phyloP scores from a whole-genome alignment of 2,113 vertebrate genomes.

The Bufo bufo region DNA sequence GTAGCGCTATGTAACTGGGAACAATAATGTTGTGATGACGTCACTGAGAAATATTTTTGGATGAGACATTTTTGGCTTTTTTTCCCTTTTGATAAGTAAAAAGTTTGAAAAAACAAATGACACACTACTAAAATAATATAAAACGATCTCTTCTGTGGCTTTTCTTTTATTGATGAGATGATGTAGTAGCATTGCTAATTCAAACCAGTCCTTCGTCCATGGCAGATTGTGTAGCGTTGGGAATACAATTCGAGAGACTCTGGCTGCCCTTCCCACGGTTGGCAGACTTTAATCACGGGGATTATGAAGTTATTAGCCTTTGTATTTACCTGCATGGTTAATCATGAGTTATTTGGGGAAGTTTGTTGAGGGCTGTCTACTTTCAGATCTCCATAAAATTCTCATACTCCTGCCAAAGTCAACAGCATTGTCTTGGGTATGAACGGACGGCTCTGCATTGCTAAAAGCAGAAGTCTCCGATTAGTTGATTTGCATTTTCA shows the following conservation, averaged over 20 bases:
- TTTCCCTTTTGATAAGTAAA: not conserved
- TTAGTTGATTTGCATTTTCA: conserved; percentile 18
- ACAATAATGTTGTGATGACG: conserved; percentile 19
- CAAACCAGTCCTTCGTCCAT: conserved; percentile 16
- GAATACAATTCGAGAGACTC: not conserved
- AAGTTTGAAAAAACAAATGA: not conserved
- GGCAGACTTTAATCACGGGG: conserved; percentile 48
- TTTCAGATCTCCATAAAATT: conserved; percentile 43
- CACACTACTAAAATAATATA: conserved; percentile 6
- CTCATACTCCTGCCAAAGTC: conserved; percentile 19
- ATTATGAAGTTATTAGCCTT: conserved; percentile 46
- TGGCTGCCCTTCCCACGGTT: conserved; percentile 11
- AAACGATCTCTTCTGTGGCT: conserved; percentile 2
- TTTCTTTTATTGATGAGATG: conserved; percentile 40
- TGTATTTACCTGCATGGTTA: conserved; percentile 50
- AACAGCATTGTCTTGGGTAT: conserved; percentile 15
- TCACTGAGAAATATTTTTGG: conserved; percentile 11
- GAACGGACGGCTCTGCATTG: not conserved
- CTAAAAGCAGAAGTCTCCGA: conserved; percentile 29
- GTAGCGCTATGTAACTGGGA: not conserved
- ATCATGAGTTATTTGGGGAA: conserved; percentile 45
- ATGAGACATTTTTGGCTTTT: conserved; percentile 10
- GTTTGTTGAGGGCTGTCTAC: conserved; percentile 24
- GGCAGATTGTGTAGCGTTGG: conserved; percentile 7
- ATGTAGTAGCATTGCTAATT: conserved; percentile 33